Evolutionary conservation across 2,113 vertebrate species (phyloP), one percentile per base, ranked within the genome.

Genomic region (Recurvirostra avosetta): DNA sequence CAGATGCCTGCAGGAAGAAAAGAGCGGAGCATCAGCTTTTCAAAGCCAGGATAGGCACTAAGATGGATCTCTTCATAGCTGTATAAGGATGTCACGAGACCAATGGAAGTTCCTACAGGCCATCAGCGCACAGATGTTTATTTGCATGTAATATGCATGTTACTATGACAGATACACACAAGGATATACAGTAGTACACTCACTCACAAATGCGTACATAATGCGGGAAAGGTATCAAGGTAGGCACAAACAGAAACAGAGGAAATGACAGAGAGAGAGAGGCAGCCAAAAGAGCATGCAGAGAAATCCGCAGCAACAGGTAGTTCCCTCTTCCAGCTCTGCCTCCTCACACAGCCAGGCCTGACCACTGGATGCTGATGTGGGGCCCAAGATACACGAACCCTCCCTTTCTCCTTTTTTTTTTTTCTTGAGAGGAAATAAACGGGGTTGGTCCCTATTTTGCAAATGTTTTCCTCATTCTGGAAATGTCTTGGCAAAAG

Each of bases 281-380:
- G 15, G 23, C 16, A 38, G 26, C 9, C 21, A n/a, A 52, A 56
- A 30, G 14, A 32, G 18, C 80, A 26, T 1, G 2, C n/a, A 23
- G n/a, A 62, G 50, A 45, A 68, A 47, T 32, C 25, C 27, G 34
- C 49, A 59, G 43, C 5, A 0, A 67, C 66, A 45, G 30, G 20
- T 19, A 23, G 27, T 1, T 45, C 20, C 27, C 7, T 59, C 43
- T 67, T 22, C 56, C 58, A 84, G 29, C 29, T 85, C 36, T 66
- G 55, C 32, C 50, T 36, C 65, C 21, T 17, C 41, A 30, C 73
- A 17, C 45, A 14, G 74, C 32, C 63, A 21, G 26, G 30, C 23
- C 43, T 36, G 72, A 36, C 6, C 59, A 15, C 9, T 26, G 32
- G 5, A 6, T 5, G 45, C 22, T 0, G 1, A 21, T 11, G 22